Base-by-base conservation (phyloP, 2,888 invertebrate species). In the Agrochola circellaris region DNA sequence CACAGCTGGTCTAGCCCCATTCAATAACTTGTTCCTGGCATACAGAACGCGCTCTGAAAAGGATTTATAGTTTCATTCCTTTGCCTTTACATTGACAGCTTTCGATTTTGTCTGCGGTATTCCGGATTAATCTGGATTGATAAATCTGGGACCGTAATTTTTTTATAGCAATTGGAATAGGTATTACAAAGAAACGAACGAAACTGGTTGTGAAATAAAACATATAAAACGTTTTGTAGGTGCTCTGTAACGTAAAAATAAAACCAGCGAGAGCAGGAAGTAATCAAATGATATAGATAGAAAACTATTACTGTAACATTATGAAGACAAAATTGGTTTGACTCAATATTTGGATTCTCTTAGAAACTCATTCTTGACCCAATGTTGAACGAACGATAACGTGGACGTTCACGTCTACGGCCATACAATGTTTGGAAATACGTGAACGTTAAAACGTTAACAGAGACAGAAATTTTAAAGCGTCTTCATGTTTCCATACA, bases 21-120 rank as follows among this genome's bases (percentile, higher is more conserved):
- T 94, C 82, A 97, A 91, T 74, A 96, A 92, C 88, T 97, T 97
- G 88, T 95, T 97, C 72, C 97, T 94, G 38, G 97, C 97, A 87
- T 97, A 97, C 75, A 97, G 93, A 45, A 97, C 97, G 79, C 97
- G 96, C 89, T 97, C 97, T 97, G 96, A 68, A 96, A 97, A 88
- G 72, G 84, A 87, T 87, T 84, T 85, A 82, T 85, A 81, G 69
- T 75, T 88, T 82, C 64, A 88, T 83, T 88, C 71, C 75, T 84
- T 82, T 81, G 77, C 84, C 51, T 73, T 58, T 54, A 80, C 67
- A 79, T 56, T 76, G 77, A 77, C 74, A 74, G 68, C 42, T 80
- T 76, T 76, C 74, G 56, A 75, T 83, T 86, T 82, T 77, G 78
- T 82, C 79, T 73, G 71, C 23, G 56, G 30, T 62, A 42, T 76